A percentile compares a stretch with the other conserved stretches of the same genome.
Evolutionary conservation across 2,797 vertebrate species (phyloP).

Genomic region (Mallotus villosus): DNA sequence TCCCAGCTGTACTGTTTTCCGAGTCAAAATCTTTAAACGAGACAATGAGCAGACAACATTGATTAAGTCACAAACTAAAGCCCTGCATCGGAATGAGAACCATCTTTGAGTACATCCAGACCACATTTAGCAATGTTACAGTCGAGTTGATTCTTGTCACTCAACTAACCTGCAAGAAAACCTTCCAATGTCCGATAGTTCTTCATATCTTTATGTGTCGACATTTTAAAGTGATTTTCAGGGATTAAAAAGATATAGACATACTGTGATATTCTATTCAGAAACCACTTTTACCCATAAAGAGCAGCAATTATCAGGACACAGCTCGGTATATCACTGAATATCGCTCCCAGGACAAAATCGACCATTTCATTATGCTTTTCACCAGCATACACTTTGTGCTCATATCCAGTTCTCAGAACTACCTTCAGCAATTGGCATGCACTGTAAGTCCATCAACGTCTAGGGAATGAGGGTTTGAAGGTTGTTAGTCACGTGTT

Average conservation of each 20-base stretch:
- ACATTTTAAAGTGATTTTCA: no score
- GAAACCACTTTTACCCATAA: neutral
- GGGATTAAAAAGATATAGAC: no score
- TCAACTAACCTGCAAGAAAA: no score
- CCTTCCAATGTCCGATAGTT: no score
- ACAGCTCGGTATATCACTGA: slow-evolving; percentile 3
- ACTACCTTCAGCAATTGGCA: slow-evolving; percentile 55
- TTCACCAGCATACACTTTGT: slow-evolving; percentile 28
- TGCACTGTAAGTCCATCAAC: slow-evolving; percentile 41
- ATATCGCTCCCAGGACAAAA: slow-evolving; percentile 33
- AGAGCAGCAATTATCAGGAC: neutral
- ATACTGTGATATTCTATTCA: neutral
- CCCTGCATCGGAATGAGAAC: neutral
- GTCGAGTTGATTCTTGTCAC: no score
- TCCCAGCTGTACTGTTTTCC: neutral
- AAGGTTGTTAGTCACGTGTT: slow-evolving; percentile 52
- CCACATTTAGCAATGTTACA: neutral
- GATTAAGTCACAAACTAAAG: neutral
- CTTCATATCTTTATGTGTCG: no score
- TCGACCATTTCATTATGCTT: slow-evolving; percentile 40
- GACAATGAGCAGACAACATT: neutral
- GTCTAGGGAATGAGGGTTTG: slow-evolving; percentile 46
- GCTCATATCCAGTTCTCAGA: slow-evolving; percentile 24
- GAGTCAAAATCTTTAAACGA: no score
- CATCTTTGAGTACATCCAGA: neutral